These are phyloP conservation scores for Epinotia nisella DNA, from an alignment of 2,888 invertebrate genomes.

Conservation along the genomic window DNA sequence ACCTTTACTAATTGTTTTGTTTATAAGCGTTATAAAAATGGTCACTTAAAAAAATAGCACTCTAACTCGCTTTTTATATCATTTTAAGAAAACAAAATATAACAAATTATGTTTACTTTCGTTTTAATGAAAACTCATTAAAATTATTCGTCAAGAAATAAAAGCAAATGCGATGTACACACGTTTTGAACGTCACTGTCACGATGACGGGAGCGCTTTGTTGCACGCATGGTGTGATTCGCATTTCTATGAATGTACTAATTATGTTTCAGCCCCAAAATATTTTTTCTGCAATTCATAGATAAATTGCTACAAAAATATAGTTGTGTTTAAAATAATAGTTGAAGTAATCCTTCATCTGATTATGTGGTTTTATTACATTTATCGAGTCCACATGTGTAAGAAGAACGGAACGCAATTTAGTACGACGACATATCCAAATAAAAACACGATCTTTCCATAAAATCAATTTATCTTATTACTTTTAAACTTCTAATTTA, in stretches of 20 bases:
- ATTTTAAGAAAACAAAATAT: too few relatives aligned
- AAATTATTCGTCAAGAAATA: too few relatives aligned
- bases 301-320: too few relatives aligned
- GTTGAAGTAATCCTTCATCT: too few relatives aligned
- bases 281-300: too few relatives aligned
- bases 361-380: too few relatives aligned
- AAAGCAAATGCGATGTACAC: not conserved
- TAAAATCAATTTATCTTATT: slow-evolving; percentile 3
- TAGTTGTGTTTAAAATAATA: too few relatives aligned
- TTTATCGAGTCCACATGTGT: not conserved
- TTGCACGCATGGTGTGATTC: slow-evolving; percentile 17
- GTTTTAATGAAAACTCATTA: too few relatives aligned
- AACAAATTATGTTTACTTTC: too few relatives aligned
- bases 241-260: not conserved
- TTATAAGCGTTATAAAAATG: too few relatives aligned
- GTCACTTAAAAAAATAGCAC: too few relatives aligned
- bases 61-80: too few relatives aligned
- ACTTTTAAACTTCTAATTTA: not conserved
- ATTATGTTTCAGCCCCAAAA: not conserved
- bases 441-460: not conserved
- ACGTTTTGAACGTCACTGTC: slow-evolving; percentile 7
- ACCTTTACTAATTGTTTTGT: not conserved
- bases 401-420: slow-evolving; percentile 9
- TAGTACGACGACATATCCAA: not conserved
- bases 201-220: not conserved